These are phyloP conservation scores for Phoenicopterus ruber DNA, from an alignment of 2,113 vertebrate genomes.

Conservation along the genomic window DNA sequence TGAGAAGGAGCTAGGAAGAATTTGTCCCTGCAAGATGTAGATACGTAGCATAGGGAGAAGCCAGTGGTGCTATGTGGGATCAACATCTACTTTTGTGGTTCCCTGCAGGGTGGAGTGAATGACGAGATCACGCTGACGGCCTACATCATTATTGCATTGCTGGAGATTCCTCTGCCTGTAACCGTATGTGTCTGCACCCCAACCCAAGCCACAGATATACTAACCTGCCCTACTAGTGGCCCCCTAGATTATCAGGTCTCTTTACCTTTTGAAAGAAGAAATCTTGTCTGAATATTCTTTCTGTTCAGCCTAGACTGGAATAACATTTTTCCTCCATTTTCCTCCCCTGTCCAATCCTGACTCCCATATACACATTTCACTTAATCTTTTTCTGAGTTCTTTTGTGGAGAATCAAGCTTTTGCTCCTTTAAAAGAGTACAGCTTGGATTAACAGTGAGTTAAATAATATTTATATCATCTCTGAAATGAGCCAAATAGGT, in stretches of 20 bases:
- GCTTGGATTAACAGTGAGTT: neutral
- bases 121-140: slow-evolving; percentile 30
- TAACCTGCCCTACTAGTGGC: neutral
- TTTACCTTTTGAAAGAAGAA: neutral
- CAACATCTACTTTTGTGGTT: neutral
- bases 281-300: neutral
- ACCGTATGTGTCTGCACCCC: slow-evolving; percentile 25
- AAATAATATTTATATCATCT: neutral
- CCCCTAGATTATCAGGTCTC: neutral
- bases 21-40: neutral
- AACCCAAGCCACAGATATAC: neutral
- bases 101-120: slow-evolving; percentile 60
- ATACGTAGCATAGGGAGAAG: neutral
- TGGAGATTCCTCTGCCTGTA: slow-evolving; percentile 62
- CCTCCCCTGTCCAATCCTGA: neutral
- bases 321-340: neutral
- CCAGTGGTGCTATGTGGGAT: neutral
- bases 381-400: neutral
- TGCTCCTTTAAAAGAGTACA: neutral
- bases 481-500: neutral
- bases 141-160: slow-evolving; percentile 56
- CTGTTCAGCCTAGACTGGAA: neutral
- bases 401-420: neutral
- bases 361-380: neutral
- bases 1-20: neutral